Conservation (phyloP, 2,888 invertebrate species). For the Spatulosminthurus flaviceps region DNA sequence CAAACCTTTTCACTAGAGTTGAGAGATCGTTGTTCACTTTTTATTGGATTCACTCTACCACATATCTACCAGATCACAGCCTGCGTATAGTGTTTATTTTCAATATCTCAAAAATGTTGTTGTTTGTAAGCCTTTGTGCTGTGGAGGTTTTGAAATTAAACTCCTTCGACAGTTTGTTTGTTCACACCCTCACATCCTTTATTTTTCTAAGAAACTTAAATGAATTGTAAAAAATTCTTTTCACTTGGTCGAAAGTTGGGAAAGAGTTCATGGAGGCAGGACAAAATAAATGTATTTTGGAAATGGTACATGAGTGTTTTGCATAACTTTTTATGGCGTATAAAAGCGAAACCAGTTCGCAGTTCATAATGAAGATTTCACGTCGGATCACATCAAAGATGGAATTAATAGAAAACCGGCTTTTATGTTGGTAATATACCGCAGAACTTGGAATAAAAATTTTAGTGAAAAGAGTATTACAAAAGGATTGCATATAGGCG, state of each 20-base stretch:
- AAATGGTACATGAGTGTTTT: neutral
- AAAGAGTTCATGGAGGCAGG: neutral
- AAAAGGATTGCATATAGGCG: neutral
- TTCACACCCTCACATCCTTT: neutral
- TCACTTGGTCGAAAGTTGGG: neutral
- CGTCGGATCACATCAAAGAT: slow-evolving; percentile 27
- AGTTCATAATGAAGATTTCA: slow-evolving; percentile 10
- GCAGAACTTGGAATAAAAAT: neutral
- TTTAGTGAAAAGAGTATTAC: neutral
- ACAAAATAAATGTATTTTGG: neutral
- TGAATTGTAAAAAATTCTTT: neutral
- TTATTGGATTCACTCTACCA: too few species aligned
- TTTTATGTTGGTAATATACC: too few species aligned
- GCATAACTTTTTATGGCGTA: neutral
- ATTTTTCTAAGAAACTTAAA: neutral
- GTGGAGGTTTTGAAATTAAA: neutral
- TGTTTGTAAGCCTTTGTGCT: too few species aligned
- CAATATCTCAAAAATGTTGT: neutral
- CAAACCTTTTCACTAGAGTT: neutral
- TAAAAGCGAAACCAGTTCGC: neutral
- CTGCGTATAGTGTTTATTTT: neutral
- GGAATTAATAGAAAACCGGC: neutral
- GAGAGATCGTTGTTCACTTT: too few species aligned
- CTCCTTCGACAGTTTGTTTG: neutral
- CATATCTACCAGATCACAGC: too few species aligned